phyloP scores from a whole-genome alignment of 2,113 vertebrate species.

The Eleginops maclovinus region DNA sequence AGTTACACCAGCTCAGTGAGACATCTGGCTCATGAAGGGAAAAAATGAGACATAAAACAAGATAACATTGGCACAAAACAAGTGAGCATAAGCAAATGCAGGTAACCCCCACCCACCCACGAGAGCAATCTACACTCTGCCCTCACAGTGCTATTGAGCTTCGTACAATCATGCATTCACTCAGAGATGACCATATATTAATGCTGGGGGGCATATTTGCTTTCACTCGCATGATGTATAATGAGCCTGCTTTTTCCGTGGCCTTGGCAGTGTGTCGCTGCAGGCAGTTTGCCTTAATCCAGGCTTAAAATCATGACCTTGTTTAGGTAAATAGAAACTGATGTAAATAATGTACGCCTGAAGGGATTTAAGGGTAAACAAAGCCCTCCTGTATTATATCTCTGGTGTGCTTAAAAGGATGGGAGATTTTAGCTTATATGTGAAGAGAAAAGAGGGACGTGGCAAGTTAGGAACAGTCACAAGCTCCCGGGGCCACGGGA shows the following conservation, averaged over 20 bases:
- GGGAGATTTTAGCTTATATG: constrained; percentile 8
- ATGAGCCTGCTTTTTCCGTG: constrained; percentile 31
- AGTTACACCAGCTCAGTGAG: constrained; percentile 24
- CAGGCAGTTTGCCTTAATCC: constrained; percentile 25
- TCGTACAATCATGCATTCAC: constrained; percentile 66
- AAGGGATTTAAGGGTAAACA: constrained; percentile 1
- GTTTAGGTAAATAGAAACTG: constrained; percentile 14
- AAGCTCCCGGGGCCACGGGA: constrained; percentile 33
- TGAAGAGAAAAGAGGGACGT: neutral
- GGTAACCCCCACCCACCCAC: constrained; percentile 44
- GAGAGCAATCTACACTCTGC: constrained; percentile 39
- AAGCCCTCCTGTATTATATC: neutral
- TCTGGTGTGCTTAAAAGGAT: neutral
- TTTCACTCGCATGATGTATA: constrained; percentile 38
- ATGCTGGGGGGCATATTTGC: constrained; percentile 39
- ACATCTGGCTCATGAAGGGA: neutral
- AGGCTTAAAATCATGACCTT: constrained; percentile 29
- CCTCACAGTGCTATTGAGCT: constrained; percentile 45
- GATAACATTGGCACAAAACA: constrained; percentile 33
- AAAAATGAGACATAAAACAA: constrained; percentile 9
- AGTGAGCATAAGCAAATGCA: constrained; percentile 58
- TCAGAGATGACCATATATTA: constrained; percentile 61
- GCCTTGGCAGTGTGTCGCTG: constrained; percentile 28
- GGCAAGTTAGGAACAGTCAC: constrained; percentile 24
- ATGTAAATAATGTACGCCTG: constrained; percentile 10